Evolutionary conservation across 2,797 vertebrate species (phyloP).

Genomic region (Enteromius anoplus): DNA sequence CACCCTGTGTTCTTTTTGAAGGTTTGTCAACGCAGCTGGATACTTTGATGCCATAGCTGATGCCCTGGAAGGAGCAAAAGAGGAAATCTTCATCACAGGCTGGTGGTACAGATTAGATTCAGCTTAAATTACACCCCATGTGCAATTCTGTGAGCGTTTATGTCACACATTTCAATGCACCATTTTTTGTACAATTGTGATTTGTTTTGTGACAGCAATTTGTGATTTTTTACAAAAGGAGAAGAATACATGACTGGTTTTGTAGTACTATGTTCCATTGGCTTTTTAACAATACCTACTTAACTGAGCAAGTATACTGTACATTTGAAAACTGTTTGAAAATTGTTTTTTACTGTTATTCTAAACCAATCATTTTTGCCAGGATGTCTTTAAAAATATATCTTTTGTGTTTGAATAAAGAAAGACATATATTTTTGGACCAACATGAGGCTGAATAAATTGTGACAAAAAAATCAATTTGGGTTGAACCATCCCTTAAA

Average conservation of each 20-base stretch:
- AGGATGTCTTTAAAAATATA: neutral
- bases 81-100: conserved; percentile 67
- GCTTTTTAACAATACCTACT: neutral
- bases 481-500: neutral
- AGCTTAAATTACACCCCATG: conserved; percentile 58
- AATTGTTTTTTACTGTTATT: too few species aligned
- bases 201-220: neutral
- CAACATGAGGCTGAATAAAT: conserved; percentile 9
- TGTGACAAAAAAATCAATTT: neutral
- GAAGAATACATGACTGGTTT: neutral
- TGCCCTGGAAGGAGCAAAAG: conserved; percentile 63
- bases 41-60: conserved; percentile 64
- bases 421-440: neutral
- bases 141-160: conserved; percentile 51
- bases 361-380: neutral
- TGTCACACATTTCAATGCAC: conserved; percentile 51
- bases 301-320: neutral
- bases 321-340: too few species aligned
- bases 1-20: conserved; percentile 54
- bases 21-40: conserved; percentile 64
- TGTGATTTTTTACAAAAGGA: conserved; percentile 8
- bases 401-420: neutral
- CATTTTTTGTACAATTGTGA: neutral
- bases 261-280: neutral
- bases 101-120: conserved; percentile 62